Percentiles rank a stretch among this genome's conserved stretches.
Conservation (phyloP, 2,888 invertebrate genomes). For the Drosophila diplacantha region DNA sequence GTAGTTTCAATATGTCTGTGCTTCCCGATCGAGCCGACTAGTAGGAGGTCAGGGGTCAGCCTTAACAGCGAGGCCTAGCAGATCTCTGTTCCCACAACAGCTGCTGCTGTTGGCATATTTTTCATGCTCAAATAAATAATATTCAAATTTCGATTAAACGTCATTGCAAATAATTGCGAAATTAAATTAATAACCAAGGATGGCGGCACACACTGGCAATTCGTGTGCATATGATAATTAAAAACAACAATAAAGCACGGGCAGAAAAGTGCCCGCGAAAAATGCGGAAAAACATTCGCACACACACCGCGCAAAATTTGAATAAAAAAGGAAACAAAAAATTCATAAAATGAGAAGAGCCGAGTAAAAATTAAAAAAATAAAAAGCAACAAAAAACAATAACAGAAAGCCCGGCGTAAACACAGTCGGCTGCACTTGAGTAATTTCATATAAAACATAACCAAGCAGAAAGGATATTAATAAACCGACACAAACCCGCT, state of each 20-base stretch:
- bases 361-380: constrained; percentile 2
- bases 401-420: constrained; percentile 57
- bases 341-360: constrained; percentile 15
- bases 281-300: constrained; percentile 23
- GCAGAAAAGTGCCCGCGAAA: constrained; percentile 22
- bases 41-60: constrained; percentile 6
- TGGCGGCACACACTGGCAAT: constrained; percentile 19
- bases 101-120: constrained; percentile 19
- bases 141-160: constrained; percentile 51
- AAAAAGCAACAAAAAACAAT: constrained; percentile 23
- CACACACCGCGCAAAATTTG: constrained; percentile 17
- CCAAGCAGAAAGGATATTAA: constrained; percentile 73
- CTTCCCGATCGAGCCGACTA: constrained; percentile 3
- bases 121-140: constrained; percentile 52
- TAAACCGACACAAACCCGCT: constrained; percentile 68
- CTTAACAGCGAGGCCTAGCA: constrained; percentile 6
- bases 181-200: constrained; percentile 44
- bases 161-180: constrained; percentile 57
- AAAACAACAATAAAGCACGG: constrained; percentile 41
- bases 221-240: constrained; percentile 59
- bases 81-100: not conserved
- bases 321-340: constrained; percentile 18
- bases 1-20: constrained; percentile 5
- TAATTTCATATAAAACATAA: constrained; percentile 71
- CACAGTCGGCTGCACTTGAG: constrained; percentile 71